phyloP scores from a whole-genome alignment of 2,113 vertebrate genomes.

The Pao palembangensis region DNA sequence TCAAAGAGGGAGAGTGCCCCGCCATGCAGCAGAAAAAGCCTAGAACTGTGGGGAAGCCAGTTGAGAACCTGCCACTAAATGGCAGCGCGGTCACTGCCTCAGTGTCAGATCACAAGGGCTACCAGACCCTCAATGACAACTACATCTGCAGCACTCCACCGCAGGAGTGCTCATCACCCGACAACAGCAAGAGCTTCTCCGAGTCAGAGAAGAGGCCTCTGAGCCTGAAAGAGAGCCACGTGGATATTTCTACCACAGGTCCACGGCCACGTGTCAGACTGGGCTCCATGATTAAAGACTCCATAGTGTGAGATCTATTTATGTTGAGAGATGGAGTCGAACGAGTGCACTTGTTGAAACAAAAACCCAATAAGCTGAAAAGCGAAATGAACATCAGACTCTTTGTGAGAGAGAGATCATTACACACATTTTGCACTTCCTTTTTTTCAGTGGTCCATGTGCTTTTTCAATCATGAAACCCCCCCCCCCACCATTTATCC shows the following conservation, averaged over 20 bases:
- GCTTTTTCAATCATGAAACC: constrained; percentile 48
- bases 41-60: constrained; percentile 71
- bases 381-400: constrained; percentile 33
- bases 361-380: constrained; percentile 19
- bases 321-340: constrained; percentile 30
- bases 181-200: constrained; percentile 76
- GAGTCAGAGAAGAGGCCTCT: constrained; percentile 86
- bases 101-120: constrained; percentile 86
- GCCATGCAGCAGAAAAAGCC: constrained; percentile 80
- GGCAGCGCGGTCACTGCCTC: constrained; percentile 75
- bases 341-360: constrained; percentile 47
- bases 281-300: constrained; percentile 95
- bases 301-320: constrained; percentile 81
- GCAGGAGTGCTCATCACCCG: constrained; percentile 76
- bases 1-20: constrained; percentile 81
- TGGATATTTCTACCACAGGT: constrained; percentile 84
- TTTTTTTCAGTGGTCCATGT: constrained; percentile 56
- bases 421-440: constrained; percentile 68
- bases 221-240: constrained; percentile 82
- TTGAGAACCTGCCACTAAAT: constrained; percentile 87
- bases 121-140: constrained; percentile 91
- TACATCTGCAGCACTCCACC: constrained; percentile 80
- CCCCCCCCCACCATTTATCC: constrained; percentile 36
- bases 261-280: constrained; percentile 89
- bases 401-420: constrained; percentile 53